Conservation (phyloP, 2,113 vertebrate species). For the Dolichotis patagonum region DNA sequence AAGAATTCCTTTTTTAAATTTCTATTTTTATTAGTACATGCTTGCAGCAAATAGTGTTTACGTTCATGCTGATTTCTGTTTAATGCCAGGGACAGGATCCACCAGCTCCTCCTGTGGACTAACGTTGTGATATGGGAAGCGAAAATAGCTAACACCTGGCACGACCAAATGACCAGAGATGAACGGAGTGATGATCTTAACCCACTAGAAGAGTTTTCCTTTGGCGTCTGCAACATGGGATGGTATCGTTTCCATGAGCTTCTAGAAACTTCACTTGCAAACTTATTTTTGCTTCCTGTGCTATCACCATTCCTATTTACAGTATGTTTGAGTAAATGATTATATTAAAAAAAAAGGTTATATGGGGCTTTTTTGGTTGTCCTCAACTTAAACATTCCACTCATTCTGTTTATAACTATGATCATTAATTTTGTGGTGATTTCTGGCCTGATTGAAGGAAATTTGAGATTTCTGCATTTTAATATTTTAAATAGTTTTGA, state of each 20-base stretch:
- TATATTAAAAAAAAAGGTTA: constrained; percentile 67
- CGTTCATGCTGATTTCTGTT: constrained; percentile 43
- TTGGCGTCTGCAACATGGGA: constrained; percentile 80
- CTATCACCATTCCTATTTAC: constrained; percentile 77
- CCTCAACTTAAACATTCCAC: constrained; percentile 84
- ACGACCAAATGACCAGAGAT: constrained; percentile 87
- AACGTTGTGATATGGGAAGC: constrained; percentile 78
- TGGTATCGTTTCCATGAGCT: constrained; percentile 83
- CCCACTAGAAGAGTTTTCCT: constrained; percentile 76
- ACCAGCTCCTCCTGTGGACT: constrained; percentile 95
- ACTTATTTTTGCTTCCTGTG: constrained; percentile 83
- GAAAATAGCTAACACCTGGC: constrained; percentile 83
- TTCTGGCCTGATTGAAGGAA: constrained; percentile 79
- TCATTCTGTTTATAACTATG: constrained; percentile 77
- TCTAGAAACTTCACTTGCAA: constrained; percentile 83
- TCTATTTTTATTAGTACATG: background rate
- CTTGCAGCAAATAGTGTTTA: background rate
- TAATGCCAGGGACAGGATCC: constrained; percentile 90
- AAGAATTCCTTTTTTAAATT: background rate
- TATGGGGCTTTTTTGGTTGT: constrained; percentile 75
- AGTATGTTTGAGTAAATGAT: constrained; percentile 81
- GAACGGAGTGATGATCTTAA: constrained; percentile 86
- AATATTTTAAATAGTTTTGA: constrained; percentile 78
- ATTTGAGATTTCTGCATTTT: constrained; percentile 80
- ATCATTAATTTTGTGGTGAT: constrained; percentile 81